Evolutionary conservation across 2,797 vertebrate species (phyloP).

Genomic region (Argentina silus): DNA sequence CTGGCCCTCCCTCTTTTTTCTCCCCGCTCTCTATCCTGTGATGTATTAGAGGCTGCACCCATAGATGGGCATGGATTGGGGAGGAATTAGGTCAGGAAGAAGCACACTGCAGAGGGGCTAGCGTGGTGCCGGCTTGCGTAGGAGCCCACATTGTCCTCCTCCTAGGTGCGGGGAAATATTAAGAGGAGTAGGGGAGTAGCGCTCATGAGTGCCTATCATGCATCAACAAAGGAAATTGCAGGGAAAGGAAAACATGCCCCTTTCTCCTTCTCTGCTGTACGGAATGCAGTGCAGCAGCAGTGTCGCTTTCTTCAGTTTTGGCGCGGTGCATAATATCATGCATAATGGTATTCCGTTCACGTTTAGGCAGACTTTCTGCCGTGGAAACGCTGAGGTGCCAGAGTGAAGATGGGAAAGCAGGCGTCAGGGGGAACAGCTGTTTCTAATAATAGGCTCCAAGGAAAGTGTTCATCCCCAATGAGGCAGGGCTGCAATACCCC

Average conservation of each 20-base stretch:
- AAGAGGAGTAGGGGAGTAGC: slow-evolving; percentile 5
- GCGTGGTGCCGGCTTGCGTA: slow-evolving; percentile 22
- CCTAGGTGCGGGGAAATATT: slow-evolving; percentile 27
- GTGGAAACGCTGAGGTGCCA: slow-evolving; percentile 54
- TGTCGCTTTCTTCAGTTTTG: slow-evolving; percentile 21
- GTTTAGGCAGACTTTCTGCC: slow-evolving; percentile 40
- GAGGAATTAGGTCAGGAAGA: slow-evolving; percentile 59
- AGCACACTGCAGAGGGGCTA: slow-evolving; percentile 50
- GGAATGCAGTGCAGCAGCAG: slow-evolving; percentile 32
- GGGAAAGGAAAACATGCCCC: slow-evolving; percentile 25
- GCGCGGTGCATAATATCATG: slow-evolving; percentile 12
- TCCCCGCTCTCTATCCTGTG: slow-evolving; percentile 7
- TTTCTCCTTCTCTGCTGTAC: slow-evolving; percentile 18
- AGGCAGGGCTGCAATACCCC: slow-evolving; percentile 35
- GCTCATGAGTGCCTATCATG: slow-evolving; percentile 4
- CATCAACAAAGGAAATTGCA: slow-evolving; percentile 11
- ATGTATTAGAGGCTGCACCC: slow-evolving; percentile 28
- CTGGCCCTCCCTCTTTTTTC: background rate
- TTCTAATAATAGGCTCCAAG: slow-evolving; percentile 71
- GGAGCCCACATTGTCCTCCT: slow-evolving; percentile 31
- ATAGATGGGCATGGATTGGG: slow-evolving; percentile 37
- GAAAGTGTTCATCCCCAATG: slow-evolving; percentile 58
- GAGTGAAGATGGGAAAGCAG: slow-evolving; percentile 54
- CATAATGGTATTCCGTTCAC: slow-evolving; percentile 46
- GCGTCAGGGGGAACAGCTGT: slow-evolving; percentile 65